A percentile compares a stretch with the other conserved stretches of the same genome.
These are phyloP conservation scores for Sitodiplosis mosellana DNA, from an alignment of 1,140 invertebrate species.

Conservation along the genomic window DNA sequence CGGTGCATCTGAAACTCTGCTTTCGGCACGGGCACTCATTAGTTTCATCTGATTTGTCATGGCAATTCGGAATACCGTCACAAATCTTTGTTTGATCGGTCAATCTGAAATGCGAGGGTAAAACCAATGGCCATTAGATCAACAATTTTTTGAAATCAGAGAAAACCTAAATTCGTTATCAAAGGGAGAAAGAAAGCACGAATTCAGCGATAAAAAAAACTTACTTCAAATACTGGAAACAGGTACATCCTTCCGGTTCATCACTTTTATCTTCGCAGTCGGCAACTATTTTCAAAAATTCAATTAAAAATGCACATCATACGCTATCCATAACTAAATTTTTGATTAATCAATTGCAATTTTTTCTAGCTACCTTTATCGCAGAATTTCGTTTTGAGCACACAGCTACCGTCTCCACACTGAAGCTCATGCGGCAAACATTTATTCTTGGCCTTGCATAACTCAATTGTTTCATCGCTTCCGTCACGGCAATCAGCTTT, in stretches of 20 bases:
- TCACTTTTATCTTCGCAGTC: slow-evolving; percentile 55
- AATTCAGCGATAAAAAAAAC: slow-evolving; percentile 1
- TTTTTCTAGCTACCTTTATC: no score
- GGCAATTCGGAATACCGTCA: slow-evolving; percentile 59
- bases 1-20: slow-evolving; percentile 28
- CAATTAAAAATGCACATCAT: no score
- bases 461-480: slow-evolving; percentile 34
- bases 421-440: slow-evolving; percentile 36
- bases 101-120: slow-evolving; percentile 17
- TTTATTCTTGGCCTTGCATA: slow-evolving; percentile 25
- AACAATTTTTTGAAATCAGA: no score
- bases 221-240: slow-evolving; percentile 40
- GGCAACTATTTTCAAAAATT: no score
- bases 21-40: slow-evolving; percentile 40
- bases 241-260: slow-evolving; percentile 45
- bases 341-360: no score
- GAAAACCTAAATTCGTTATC: no score
- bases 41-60: slow-evolving; percentile 60
- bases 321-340: no score
- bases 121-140: background rate
- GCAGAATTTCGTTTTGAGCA: slow-evolving; percentile 47
- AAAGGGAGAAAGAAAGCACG: background rate
- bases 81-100: slow-evolving; percentile 46
- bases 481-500: slow-evolving; percentile 47
- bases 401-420: slow-evolving; percentile 43